phyloP scores from a whole-genome alignment of 2,113 vertebrate species.

The Pachyramphus minor region DNA sequence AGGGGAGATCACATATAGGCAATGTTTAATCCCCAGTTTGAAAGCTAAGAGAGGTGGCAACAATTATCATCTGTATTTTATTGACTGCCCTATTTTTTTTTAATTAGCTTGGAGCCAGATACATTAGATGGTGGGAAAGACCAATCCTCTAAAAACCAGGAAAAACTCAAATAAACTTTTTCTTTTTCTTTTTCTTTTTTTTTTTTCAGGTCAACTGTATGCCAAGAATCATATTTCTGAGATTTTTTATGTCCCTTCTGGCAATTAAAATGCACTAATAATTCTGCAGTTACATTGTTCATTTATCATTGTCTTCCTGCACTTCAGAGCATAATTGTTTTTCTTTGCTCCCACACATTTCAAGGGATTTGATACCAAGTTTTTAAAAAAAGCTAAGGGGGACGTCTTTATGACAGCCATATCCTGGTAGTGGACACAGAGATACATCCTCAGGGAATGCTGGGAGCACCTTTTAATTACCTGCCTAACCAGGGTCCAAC shows the following conservation, averaged over 20 bases:
- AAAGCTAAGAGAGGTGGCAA: neutral
- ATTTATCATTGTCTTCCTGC: neutral
- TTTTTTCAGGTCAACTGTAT: neutral
- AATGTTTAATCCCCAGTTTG: neutral
- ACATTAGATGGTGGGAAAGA: neutral
- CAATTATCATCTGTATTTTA: neutral
- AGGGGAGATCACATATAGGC: neutral
- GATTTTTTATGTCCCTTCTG: neutral
- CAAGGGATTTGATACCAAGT: neutral
- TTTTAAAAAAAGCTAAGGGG: neutral
- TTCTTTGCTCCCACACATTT: neutral
- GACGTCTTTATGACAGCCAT: neutral
- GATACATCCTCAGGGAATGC: neutral
- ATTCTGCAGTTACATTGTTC: neutral
- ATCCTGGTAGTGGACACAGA: neutral
- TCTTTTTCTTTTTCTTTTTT: neutral
- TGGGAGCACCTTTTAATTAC: conserved; percentile 1
- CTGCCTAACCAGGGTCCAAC: neutral
- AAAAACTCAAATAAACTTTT: neutral
- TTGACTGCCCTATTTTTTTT: neutral
- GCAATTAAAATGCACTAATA: neutral
- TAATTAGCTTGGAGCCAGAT: neutral
- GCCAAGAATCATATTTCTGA: neutral
- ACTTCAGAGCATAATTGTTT: neutral
- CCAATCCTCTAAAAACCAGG: neutral